Evolutionary conservation across 2,797 vertebrate genomes (phyloP).

Genomic region (Galaxias olidus): DNA sequence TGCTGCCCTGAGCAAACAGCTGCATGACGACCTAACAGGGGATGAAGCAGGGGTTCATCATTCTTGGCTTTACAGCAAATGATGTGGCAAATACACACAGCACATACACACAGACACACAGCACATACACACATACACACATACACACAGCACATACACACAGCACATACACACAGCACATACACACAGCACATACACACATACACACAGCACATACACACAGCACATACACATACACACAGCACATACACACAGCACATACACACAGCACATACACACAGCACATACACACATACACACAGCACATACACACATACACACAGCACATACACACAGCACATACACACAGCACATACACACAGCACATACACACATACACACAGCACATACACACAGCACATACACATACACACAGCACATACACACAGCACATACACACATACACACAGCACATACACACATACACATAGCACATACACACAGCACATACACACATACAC

Average conservation of each 20-base stretch:
- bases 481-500: no score
- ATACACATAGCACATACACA: not conserved
- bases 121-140: not conserved
- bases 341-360: no score
- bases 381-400: not conserved
- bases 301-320: constrained; percentile 1
- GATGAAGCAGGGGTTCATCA: constrained; percentile 45
- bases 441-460: not conserved
- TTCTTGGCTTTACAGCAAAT: constrained; percentile 39
- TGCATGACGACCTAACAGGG: constrained; percentile 43
- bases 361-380: no score
- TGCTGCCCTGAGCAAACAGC: constrained; percentile 50
- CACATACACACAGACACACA: constrained; percentile 1
- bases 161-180: not conserved
- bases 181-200: not conserved
- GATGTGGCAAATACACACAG: not conserved
- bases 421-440: not conserved
- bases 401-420: not conserved
- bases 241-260: not conserved
- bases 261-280: constrained; percentile 1
- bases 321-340: no score
- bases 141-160: constrained; percentile 7
- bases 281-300: no score
- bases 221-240: not conserved
- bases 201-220: not conserved